phyloP scores from a whole-genome alignment of 2,113 vertebrate species.

The Caranx melampygus region DNA sequence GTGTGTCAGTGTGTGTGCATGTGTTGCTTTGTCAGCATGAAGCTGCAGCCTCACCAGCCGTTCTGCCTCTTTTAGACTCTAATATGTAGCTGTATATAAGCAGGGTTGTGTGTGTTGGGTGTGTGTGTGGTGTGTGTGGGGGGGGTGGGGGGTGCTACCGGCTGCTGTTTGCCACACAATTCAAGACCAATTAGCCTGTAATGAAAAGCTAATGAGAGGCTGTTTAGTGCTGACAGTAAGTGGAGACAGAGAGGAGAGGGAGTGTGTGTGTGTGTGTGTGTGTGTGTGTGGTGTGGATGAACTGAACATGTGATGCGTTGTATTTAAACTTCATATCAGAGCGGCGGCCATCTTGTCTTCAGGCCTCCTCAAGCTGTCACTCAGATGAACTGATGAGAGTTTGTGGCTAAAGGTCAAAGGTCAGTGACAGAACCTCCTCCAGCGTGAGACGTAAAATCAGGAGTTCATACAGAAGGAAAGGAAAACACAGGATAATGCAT shows the following conservation, averaged over 20 bases:
- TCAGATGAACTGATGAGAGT: too few relatives aligned
- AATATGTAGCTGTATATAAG: slow-evolving; percentile 17
- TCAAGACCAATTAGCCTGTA: slow-evolving; percentile 62
- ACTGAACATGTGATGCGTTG: too few relatives aligned
- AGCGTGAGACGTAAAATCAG: too few relatives aligned
- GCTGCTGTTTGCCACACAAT: slow-evolving; percentile 44
- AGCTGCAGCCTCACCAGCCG: slow-evolving; percentile 7
- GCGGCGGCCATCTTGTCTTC: too few relatives aligned
- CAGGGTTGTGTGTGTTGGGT: too few relatives aligned
- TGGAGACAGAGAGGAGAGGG: slow-evolving; percentile 11
- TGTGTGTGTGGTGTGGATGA: neutral
- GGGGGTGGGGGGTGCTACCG: slow-evolving; percentile 1
- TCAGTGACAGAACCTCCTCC: too few relatives aligned
- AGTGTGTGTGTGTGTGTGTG: slow-evolving; percentile 25
- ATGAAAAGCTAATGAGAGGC: slow-evolving; percentile 68
- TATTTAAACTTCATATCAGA: too few relatives aligned
- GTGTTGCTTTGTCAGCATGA: neutral
- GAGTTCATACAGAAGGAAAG: too few relatives aligned
- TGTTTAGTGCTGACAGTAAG: slow-evolving; percentile 66
- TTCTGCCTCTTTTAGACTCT: slow-evolving; percentile 17
- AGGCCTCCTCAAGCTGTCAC: too few relatives aligned
- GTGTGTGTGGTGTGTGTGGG: too few relatives aligned
- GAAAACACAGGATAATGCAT: too few relatives aligned
- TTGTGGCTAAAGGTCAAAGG: too few relatives aligned
- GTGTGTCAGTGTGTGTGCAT: neutral